A percentile compares a stretch with the other conserved stretches of the same genome.
These are phyloP conservation scores for Chironomus tentans DNA, from an alignment of 2,888 invertebrate genomes.

Conservation along the genomic window DNA sequence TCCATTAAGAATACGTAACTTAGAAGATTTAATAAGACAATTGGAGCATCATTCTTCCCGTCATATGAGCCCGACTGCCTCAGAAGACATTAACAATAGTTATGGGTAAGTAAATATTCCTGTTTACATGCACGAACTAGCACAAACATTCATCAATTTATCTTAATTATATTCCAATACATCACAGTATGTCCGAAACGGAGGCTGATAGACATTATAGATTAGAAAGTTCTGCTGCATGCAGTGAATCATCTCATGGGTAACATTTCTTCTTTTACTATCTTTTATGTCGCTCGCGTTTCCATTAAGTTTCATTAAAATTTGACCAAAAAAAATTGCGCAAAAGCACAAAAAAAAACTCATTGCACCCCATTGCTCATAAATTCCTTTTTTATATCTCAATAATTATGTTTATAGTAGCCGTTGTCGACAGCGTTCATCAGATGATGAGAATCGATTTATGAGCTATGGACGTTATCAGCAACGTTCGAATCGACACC, in stretches of 20 bases:
- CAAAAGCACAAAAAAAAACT: neutral
- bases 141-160: neutral
- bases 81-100: slow-evolving; percentile 60
- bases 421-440: slow-evolving; percentile 49
- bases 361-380: too few species aligned
- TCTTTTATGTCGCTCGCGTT: neutral
- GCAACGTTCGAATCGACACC: slow-evolving; percentile 46
- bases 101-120: slow-evolving; percentile 29
- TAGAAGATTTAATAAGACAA: slow-evolving; percentile 84
- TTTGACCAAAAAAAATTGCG: neutral
- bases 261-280: slow-evolving; percentile 38
- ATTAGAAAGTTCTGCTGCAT: slow-evolving; percentile 63
- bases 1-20: slow-evolving; percentile 80
- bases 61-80: slow-evolving; percentile 85
- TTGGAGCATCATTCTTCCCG: slow-evolving; percentile 76
- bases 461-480: slow-evolving; percentile 57
- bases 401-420: slow-evolving; percentile 40
- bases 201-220: slow-evolving; percentile 83
- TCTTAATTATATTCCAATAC: neutral
- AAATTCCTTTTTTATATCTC: too few species aligned
- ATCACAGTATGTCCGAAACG: slow-evolving; percentile 59
- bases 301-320: too few species aligned
- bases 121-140: slow-evolving; percentile 43
- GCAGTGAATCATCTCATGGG: slow-evolving; percentile 67
- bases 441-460: slow-evolving; percentile 65